Evolutionary conservation across 2,888 invertebrate genomes (phyloP).

Genomic region (Drosophila lacicola): DNA sequence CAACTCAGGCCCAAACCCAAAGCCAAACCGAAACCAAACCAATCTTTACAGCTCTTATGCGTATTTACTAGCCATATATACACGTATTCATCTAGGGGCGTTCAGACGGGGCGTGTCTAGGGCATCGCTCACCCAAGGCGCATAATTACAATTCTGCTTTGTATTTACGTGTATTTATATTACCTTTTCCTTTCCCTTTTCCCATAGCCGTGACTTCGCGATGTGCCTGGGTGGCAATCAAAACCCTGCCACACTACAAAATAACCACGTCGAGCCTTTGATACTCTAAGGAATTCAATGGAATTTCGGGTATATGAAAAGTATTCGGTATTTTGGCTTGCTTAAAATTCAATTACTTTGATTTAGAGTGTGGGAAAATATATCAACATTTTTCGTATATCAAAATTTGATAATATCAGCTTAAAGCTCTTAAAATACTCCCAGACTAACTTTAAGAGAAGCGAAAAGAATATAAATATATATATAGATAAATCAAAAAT

Average conservation of each 20-base stretch:
- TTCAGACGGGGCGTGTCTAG: conserved; percentile 30
- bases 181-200: conserved; percentile 62
- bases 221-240: conserved; percentile 5
- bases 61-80: conserved; percentile 20
- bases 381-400: too few relatives aligned
- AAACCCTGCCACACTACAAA: too few relatives aligned
- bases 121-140: conserved; percentile 78
- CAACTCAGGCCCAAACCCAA: conserved; percentile 30
- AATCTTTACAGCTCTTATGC: conserved; percentile 15
- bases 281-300: conserved; percentile 17
- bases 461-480: too few relatives aligned
- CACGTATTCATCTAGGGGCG: conserved; percentile 7
- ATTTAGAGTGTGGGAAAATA: too few relatives aligned
- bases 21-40: conserved; percentile 19
- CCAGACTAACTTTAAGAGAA: too few relatives aligned
- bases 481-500: too few relatives aligned
- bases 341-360: too few relatives aligned
- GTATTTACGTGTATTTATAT: conserved; percentile 79
- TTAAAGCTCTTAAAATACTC: too few relatives aligned
- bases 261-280: conserved; percentile 8
- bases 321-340: neutral
- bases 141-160: conserved; percentile 80
- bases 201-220: conserved; percentile 32
- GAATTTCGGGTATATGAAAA: neutral
- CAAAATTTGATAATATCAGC: too few relatives aligned